These are phyloP conservation scores for Pteruthius melanotis DNA, from an alignment of 2,113 vertebrate genomes.

Conservation along the genomic window DNA sequence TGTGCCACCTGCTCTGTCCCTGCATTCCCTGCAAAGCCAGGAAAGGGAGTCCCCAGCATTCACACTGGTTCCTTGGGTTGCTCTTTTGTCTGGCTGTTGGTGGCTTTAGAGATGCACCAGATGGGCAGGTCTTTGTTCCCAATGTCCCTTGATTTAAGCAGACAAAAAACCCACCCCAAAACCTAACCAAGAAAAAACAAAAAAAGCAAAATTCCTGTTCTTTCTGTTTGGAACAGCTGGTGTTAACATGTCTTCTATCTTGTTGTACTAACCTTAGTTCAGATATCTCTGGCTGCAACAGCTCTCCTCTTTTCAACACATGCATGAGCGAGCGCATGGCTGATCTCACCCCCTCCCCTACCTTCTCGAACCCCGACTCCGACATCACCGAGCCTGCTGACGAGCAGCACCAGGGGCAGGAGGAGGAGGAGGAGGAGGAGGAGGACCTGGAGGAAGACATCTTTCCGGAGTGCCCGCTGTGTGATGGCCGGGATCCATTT, in stretches of 20 bases:
- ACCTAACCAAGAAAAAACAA: background rate
- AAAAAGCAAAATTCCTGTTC: background rate
- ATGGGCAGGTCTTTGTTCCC: constrained; percentile 2
- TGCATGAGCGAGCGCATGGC: constrained; percentile 99
- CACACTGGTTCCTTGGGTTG: background rate
- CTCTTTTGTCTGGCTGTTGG: background rate
- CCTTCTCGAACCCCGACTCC: constrained; percentile 93
- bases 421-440: constrained; percentile 78
- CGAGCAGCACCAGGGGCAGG: constrained; percentile 87
- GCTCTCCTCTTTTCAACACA: constrained; percentile 98
- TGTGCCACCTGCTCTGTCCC: background rate
- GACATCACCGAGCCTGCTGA: constrained; percentile 95
- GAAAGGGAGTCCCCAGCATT: background rate
- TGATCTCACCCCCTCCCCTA: constrained; percentile 96
- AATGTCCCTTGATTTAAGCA: background rate
- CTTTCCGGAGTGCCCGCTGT: constrained; percentile 90
- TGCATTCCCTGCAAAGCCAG: background rate
- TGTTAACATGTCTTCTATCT: constrained; percentile 82
- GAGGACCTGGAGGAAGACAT: constrained; percentile 90
- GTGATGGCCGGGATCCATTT: constrained; percentile 97
- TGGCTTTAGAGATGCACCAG: background rate
- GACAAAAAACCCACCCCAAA: background rate
- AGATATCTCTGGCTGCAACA: constrained; percentile 94
- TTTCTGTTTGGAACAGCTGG: constrained; percentile 69
- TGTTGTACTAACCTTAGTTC: constrained; percentile 90